Base-by-base conservation (phyloP, 2,888 invertebrate species). In the Orthosia gothica region DNA sequence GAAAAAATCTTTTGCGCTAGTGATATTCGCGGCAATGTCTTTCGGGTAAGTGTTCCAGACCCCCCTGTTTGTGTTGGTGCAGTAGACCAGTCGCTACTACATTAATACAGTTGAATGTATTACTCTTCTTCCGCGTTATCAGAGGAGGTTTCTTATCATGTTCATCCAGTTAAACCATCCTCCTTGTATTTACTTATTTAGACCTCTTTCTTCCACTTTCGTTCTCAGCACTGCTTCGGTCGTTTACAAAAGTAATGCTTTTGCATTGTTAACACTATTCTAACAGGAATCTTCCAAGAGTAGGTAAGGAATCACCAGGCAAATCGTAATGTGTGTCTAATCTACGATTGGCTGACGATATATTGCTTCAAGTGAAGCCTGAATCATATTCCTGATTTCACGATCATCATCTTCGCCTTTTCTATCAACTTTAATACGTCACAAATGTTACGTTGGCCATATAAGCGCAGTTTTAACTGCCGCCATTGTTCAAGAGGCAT, bases 401-500 rank as follows among this genome's bases (percentile, higher is more conserved):
- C 15, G 32, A 63, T 49, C 23, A 79, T 54, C 55, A 78, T 58
- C 58, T 50, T 58, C 47, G 58, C 83, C 83, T 50, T 67, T 79
- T 62, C 49, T 26, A 59, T 72, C 54, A 20, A 78, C 12, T 18
- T 55, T 7, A 32, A 59, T 55, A 83, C 74, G 83, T 83, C 83
- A 83, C 49, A 61, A 77, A 79, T 26, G 18, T 61, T 70, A 78
- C 45, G 15, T 16, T 79, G 70, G 18, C 74, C 74, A 47, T 73
- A 59, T 63, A 78, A 58, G 78, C 13, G 9, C 32, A 26, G 20
- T 11, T 13, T 18, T 67, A 79, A 80, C 74, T 72, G 54, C 66
- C 73, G 69, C 82, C 72, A 80, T 76, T 76, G 70, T 75, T 72
- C 63, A 61, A 73, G 70, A 73, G 66, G 59, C 59, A 79, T 83